These are phyloP conservation scores for Hydrochoerus hydrochaeris DNA, from an alignment of 2,113 vertebrate species.

Conservation along the genomic window DNA sequence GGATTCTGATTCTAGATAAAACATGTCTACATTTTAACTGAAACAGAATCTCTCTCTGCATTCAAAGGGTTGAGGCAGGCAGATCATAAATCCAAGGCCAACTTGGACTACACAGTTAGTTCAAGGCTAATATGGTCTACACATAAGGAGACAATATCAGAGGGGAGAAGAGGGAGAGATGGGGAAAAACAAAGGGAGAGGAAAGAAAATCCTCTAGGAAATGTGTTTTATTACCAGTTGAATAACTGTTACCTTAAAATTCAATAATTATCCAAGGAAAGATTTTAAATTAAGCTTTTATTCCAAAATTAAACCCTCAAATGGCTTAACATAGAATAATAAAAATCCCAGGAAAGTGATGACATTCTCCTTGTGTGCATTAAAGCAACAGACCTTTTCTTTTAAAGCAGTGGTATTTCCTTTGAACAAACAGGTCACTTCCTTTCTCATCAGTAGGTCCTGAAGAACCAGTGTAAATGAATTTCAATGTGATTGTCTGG, in stretches of 20 bases:
- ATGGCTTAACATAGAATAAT: neutral
- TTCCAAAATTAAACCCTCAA: slow-evolving; percentile 51
- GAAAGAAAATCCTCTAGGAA: slow-evolving; percentile 28
- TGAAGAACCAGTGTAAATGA: slow-evolving; percentile 53
- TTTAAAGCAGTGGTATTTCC: slow-evolving; percentile 53
- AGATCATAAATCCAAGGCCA: neutral
- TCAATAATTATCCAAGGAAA: slow-evolving; percentile 58
- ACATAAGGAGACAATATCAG: neutral
- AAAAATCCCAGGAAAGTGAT: slow-evolving; percentile 45
- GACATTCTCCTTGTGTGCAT: slow-evolving; percentile 16
- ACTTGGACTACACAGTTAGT: neutral
- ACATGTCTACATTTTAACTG: slow-evolving; percentile 50
- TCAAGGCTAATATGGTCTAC: neutral
- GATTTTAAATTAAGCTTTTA: slow-evolving; percentile 58
- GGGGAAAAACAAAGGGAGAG: too few relatives aligned
- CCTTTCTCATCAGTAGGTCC: slow-evolving; percentile 54
- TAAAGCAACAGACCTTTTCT: slow-evolving; percentile 63
- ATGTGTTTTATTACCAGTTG: slow-evolving; percentile 62
- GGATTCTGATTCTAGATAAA: slow-evolving; percentile 57
- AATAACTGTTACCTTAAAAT: slow-evolving; percentile 57
- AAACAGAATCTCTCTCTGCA: slow-evolving; percentile 28
- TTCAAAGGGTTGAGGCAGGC: neutral
- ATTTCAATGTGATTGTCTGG: slow-evolving; percentile 76
- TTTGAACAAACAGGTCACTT: slow-evolving; percentile 66
- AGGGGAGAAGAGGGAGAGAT: neutral